phyloP scores from a whole-genome alignment of 2,113 vertebrate genomes.

The Merops nubicus region DNA sequence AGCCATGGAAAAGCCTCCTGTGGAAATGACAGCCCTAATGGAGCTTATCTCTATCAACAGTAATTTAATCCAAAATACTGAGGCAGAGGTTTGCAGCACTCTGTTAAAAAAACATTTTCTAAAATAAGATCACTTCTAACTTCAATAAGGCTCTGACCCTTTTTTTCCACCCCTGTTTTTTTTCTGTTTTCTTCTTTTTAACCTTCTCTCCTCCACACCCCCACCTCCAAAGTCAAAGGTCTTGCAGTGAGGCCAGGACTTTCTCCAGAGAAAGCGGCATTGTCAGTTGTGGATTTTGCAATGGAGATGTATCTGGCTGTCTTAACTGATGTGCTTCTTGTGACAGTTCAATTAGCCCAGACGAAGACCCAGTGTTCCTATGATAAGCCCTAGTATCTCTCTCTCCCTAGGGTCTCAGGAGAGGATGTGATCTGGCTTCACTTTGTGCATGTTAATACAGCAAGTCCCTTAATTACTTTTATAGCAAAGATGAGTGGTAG shows the following conservation, averaged over 20 bases:
- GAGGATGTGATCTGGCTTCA: conserved; percentile 17
- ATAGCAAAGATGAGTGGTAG: background rate
- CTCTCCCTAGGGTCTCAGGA: conserved; percentile 2
- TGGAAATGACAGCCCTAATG: conserved; percentile 79
- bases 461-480: conserved; percentile 45
- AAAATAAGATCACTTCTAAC: conserved; percentile 83
- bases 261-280: background rate
- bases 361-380: background rate
- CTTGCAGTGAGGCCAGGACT: background rate
- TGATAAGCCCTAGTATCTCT: conserved; percentile 34
- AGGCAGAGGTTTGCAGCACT: conserved; percentile 73
- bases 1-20: conserved; percentile 72
- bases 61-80: conserved; percentile 82
- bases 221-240: background rate
- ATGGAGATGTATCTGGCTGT: background rate
- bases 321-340: conserved; percentile 39
- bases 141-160: conserved; percentile 67
- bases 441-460: background rate
- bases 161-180: background rate
- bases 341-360: conserved; percentile 71
- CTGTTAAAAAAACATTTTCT: conserved; percentile 86
- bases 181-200: background rate
- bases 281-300: background rate
- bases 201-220: background rate
- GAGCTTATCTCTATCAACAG: conserved; percentile 86